These are phyloP conservation scores for Eupithecia exiguata DNA, from an alignment of 2,888 invertebrate genomes.

Conservation along the genomic window DNA sequence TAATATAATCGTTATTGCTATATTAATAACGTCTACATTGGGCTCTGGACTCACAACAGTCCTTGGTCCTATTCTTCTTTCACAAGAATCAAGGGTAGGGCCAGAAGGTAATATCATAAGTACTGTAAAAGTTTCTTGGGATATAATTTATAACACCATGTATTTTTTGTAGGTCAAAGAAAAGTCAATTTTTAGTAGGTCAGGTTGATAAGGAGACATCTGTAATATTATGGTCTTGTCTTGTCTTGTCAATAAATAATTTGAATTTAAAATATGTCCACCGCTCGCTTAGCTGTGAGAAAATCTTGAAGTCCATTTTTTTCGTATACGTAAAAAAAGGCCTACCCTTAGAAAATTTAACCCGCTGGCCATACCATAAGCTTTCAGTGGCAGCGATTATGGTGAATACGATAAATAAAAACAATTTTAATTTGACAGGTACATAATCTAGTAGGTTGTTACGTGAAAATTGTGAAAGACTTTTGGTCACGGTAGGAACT, in stretches of 20 bases:
- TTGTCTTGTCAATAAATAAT: no score
- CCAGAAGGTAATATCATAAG: conserved; percentile 64
- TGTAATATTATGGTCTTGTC: no score
- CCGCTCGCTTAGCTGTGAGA: neutral
- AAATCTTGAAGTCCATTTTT: neutral
- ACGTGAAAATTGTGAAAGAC: neutral
- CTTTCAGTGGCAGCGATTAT: neutral
- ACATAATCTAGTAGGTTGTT: neutral
- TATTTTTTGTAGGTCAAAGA: no score
- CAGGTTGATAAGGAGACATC: no score
- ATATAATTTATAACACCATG: neutral
- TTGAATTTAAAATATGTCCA: neutral
- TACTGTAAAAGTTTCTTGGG: neutral
- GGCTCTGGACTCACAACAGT: conserved; percentile 71
- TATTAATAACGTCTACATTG: conserved; percentile 71
- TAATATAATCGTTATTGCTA: conserved; percentile 79
- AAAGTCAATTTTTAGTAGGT: no score
- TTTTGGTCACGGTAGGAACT: neutral
- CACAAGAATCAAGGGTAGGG: conserved; percentile 67
- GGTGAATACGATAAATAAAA: neutral
- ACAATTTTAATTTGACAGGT: neutral
- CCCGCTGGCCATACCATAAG: neutral
- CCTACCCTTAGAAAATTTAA: neutral
- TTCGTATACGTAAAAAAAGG: neutral
- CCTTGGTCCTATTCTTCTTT: conserved; percentile 74